These are phyloP conservation scores for Engraulis encrasicolus DNA, from an alignment of 2,113 vertebrate species.

Conservation along the genomic window DNA sequence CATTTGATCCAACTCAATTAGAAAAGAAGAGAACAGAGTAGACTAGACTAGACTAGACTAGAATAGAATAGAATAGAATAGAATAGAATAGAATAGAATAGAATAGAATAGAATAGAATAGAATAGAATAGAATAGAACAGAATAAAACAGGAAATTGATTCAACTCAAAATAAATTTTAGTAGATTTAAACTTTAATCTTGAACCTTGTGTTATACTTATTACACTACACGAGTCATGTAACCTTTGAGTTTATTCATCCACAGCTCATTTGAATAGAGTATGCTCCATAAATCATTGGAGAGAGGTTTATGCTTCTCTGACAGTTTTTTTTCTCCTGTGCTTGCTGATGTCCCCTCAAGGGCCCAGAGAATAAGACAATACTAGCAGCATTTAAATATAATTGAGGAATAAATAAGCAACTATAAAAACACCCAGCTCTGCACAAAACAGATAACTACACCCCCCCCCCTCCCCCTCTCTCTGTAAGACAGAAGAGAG, in stretches of 20 bases:
- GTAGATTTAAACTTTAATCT: not conserved
- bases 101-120: no score
- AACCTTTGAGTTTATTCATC: not conserved
- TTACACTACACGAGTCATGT: not conserved
- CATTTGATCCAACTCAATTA: not conserved
- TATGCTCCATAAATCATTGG: not conserved
- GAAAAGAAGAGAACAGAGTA: no score
- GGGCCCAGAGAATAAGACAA: not conserved
- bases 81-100: no score
- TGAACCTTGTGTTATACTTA: not conserved
- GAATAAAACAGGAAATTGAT: no score
- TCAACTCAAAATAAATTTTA: not conserved
- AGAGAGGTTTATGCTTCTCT: not conserved
- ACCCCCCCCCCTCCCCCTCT: no score
- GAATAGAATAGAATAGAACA: no score
- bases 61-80: no score
- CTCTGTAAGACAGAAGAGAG: no score
- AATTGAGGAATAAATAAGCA: not conserved
- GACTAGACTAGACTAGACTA: no score
- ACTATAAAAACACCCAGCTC: conserved; percentile 30
- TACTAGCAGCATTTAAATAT: conserved; percentile 3
- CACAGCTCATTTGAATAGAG: not conserved
- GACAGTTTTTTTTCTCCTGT: not conserved
- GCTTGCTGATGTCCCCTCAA: not conserved
- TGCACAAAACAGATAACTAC: conserved; percentile 16